phyloP scores from a whole-genome alignment of 2,888 invertebrate genomes.

The Adelognathus sp. region DNA sequence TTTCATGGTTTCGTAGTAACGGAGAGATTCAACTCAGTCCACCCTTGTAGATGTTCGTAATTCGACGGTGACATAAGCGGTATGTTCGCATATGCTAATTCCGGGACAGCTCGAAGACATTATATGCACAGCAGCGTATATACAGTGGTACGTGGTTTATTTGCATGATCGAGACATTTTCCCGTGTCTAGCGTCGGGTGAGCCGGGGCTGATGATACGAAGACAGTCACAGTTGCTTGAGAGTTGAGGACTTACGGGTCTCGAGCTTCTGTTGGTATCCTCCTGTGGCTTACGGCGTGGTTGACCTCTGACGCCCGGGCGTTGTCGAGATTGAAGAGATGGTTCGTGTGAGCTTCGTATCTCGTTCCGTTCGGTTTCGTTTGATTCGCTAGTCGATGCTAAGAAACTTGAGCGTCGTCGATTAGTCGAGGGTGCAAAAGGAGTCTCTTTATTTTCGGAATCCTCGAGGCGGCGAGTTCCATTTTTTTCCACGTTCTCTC shows the following conservation, averaged over 20 bases:
- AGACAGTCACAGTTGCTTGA: slow-evolving; percentile 53
- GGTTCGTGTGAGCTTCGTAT: slow-evolving; percentile 26
- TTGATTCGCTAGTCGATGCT: slow-evolving; percentile 2
- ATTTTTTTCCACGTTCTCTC: neutral
- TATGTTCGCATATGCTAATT: slow-evolving; percentile 11
- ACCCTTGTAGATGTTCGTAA: neutral
- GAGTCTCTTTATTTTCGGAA: slow-evolving; percentile 56
- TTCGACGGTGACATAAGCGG: slow-evolving; percentile 22
- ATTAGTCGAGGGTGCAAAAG: slow-evolving; percentile 7
- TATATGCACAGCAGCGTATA: slow-evolving; percentile 7
- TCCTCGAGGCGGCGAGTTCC: slow-evolving; percentile 23
- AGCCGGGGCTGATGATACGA: slow-evolving; percentile 52
- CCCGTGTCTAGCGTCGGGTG: slow-evolving; percentile 42
- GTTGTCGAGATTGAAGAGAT: slow-evolving; percentile 41
- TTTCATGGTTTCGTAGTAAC: slow-evolving; percentile 2
- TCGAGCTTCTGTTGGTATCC: slow-evolving; percentile 48
- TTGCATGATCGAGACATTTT: slow-evolving; percentile 21
- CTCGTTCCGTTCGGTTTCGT: slow-evolving; percentile 46
- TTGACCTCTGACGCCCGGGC: slow-evolving; percentile 38
- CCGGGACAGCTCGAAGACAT: slow-evolving; percentile 25
- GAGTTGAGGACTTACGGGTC: slow-evolving; percentile 60
- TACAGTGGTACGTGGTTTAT: slow-evolving; percentile 9
- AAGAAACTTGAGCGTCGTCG: slow-evolving; percentile 6
- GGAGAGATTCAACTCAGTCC: slow-evolving; percentile 18
- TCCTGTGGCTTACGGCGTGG: slow-evolving; percentile 45